Base-by-base conservation (phyloP, 2,113 vertebrate species). In the Heterotis niloticus region DNA sequence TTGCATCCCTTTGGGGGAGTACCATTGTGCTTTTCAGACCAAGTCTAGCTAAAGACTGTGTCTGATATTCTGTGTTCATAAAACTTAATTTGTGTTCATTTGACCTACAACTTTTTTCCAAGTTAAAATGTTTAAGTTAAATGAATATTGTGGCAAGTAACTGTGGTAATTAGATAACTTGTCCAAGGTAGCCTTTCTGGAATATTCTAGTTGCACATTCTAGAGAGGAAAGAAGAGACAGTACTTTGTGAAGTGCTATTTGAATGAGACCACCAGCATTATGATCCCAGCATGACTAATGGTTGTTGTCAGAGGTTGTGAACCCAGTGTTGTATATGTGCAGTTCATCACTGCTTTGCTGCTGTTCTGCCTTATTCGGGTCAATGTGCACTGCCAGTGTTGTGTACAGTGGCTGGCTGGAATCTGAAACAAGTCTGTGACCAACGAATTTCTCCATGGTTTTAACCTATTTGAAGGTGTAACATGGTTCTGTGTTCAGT, bases 401-500 rank as follows among this genome's bases (percentile, higher is more conserved):
- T 78, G 28, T 26, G 16, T 51, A n/a, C 72, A 28, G 23, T 18
- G 10, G 67, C 52, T 69, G 26, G 13, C 52, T 71, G 11, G 56
- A 75, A 64, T 64, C 20, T 65, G 29, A 65, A 52, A 24, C 56
- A 75, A n/a, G 56, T 64, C 26, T 65, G 60, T 76, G 5, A 59
- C 20, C 26, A 70, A 14, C 20, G 66, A 67, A 24, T 71, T 4
- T 71, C 54, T 28, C 28, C 20, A 17, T 70, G 26, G 18, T 34
- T 70, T 59, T 7, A 57, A 54, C 54, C 24, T 59, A 13, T 62
- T 1, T 34, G 24, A 75, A 24, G 9, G 26, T 3, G 0, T 14
- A 62, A 4, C 20, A 14, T 5, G 67, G 5, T 13, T 34, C 73
- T 28, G 18, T 75, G 57, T 62, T 62, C 57, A 75, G 57, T 75